Conservation (phyloP, 1,140 invertebrate genomes). For the Bradysia coprophila region DNA sequence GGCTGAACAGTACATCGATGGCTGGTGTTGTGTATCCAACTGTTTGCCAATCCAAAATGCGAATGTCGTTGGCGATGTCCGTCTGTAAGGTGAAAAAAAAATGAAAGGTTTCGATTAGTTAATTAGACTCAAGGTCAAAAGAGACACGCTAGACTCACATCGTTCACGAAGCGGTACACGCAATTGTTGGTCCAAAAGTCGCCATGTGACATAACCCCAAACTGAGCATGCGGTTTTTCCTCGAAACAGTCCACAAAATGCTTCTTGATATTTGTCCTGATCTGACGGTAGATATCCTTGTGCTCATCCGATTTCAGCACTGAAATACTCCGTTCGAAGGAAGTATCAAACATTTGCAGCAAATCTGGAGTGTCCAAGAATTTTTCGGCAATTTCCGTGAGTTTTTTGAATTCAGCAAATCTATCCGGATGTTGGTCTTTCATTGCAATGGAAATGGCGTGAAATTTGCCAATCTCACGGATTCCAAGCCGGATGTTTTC, state of each 20-base stretch:
- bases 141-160: slow-evolving; percentile 27
- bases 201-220: slow-evolving; percentile 13
- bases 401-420: slow-evolving; percentile 10
- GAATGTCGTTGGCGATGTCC: slow-evolving; percentile 18
- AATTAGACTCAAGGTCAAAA: slow-evolving; percentile 4
- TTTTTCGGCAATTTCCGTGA: slow-evolving; percentile 17
- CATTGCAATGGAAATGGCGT: slow-evolving; percentile 30
- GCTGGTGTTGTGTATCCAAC: slow-evolving; percentile 32
- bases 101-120: slow-evolving; percentile 7
- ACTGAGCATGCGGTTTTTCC: slow-evolving; percentile 7
- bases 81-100: no score
- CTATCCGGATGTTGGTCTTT: slow-evolving; percentile 14
- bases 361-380: slow-evolving; percentile 10
- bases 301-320: slow-evolving; percentile 5
- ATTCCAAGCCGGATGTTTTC: slow-evolving; percentile 26
- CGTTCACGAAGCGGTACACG: not conserved
- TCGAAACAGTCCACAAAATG: slow-evolving; percentile 9
- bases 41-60: slow-evolving; percentile 35
- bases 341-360: slow-evolving; percentile 4
- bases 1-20: slow-evolving; percentile 33
- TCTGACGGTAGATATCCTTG: not conserved
- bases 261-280: slow-evolving; percentile 3
- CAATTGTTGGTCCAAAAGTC: slow-evolving; percentile 25
- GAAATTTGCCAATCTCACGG: slow-evolving; percentile 29
- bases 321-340: not conserved